Percentiles rank a stretch among this genome's conserved stretches.
phyloP scores from a whole-genome alignment of 2,888 invertebrate genomes.

The Microplitis deprimator region DNA sequence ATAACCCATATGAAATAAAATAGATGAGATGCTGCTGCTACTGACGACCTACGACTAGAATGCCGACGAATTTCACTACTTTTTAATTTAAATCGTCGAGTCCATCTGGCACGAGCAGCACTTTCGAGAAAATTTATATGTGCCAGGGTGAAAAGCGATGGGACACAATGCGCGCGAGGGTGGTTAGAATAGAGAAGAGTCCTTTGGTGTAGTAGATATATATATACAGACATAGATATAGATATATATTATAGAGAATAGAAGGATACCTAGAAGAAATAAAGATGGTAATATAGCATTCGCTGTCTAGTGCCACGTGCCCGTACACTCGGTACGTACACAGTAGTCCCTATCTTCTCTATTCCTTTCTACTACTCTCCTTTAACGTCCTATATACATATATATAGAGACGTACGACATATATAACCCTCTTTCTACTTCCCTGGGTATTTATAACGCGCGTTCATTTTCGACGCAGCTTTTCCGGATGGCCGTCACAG shows the following conservation, averaged over 20 bases:
- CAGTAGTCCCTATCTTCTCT: neutral
- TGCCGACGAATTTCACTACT: constrained; percentile 6
- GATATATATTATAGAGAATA: neutral
- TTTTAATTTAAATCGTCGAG: constrained; percentile 38
- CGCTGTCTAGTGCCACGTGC: constrained; percentile 39
- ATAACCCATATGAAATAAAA: too few relatives aligned
- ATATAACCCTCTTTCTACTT: constrained; percentile 14
- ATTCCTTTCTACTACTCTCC: constrained; percentile 13
- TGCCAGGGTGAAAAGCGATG: constrained; percentile 13
- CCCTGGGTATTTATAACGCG: constrained; percentile 33
- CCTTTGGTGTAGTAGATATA: neutral
- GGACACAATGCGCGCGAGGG: neutral
- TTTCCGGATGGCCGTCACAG: constrained; percentile 36
- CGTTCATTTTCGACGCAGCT: constrained; percentile 28
- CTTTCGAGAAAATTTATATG: constrained; percentile 28
- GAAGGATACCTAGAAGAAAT: constrained; percentile 29
- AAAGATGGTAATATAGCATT: constrained; percentile 24
- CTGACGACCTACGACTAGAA: too few relatives aligned
- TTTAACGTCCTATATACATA: neutral
- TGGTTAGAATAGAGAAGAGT: neutral
- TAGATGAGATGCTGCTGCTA: too few relatives aligned
- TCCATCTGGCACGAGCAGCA: constrained; percentile 33
- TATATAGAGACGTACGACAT: neutral
- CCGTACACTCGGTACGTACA: constrained; percentile 6
- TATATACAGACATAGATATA: neutral